phyloP scores from a whole-genome alignment of 1,140 invertebrate genomes.

The Platorchestia sp. region DNA sequence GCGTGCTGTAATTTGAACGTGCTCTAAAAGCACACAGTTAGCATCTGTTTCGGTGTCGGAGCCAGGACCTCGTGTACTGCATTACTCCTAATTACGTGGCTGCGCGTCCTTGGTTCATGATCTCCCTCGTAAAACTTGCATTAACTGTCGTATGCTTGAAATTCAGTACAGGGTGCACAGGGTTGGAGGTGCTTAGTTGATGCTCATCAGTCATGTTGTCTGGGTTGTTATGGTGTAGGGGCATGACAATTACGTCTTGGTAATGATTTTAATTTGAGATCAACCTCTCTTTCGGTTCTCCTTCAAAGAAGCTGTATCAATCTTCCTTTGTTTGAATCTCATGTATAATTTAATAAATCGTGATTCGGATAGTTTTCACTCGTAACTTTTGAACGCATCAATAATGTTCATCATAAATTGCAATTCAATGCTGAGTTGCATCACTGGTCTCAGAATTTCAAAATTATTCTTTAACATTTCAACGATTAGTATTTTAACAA shows the following conservation, averaged over 20 bases:
- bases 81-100: not conserved
- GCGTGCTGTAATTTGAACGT: no score
- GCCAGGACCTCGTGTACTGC: not conserved
- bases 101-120: not conserved
- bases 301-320: not conserved
- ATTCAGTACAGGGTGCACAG: not conserved
- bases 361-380: not conserved
- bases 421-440: not conserved
- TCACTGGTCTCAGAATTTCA: not conserved
- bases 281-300: not conserved
- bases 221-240: not conserved
- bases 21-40: no score
- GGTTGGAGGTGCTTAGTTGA: no score
- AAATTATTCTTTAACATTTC: not conserved
- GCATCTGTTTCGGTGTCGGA: not conserved
- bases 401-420: not conserved
- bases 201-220: not conserved
- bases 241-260: not conserved
- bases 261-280: not conserved
- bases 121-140: not conserved
- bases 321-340: not conserved
- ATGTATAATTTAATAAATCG: not conserved
- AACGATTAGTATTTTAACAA: not conserved
- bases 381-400: not conserved
- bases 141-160: not conserved